These are phyloP conservation scores for Isaurus tuberculatus DNA, from an alignment of 92 coral and sea anemone species.

Conservation along the genomic window DNA sequence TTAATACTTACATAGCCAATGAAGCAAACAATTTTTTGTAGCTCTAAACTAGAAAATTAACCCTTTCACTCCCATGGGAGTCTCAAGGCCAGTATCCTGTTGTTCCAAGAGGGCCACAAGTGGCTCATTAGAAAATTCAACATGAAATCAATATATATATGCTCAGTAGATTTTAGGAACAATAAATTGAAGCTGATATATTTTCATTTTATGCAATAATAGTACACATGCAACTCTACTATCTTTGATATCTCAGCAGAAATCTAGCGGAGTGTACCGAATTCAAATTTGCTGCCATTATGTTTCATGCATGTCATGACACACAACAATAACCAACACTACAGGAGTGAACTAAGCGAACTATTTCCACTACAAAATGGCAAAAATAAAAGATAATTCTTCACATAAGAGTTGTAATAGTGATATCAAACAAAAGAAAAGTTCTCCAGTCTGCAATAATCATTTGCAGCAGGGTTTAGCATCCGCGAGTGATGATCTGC, in stretches of 20 bases:
- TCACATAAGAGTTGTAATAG: neutral
- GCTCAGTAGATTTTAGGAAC: slow-evolving; percentile 13
- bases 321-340: slow-evolving; percentile 2
- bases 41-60: neutral
- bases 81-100: slow-evolving; percentile 5
- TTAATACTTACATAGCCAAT: neutral
- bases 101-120: slow-evolving; percentile 8
- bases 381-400: neutral
- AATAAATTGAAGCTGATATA: neutral
- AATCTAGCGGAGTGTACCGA: neutral
- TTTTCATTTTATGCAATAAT: neutral
- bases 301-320: neutral
- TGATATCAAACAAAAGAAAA: neutral
- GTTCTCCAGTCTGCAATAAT: neutral
- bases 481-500: slow-evolving; percentile 42
- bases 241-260: slow-evolving; percentile 5
- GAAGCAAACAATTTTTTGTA: neutral
- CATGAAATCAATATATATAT: neutral
- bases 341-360: neutral
- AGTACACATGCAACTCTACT: neutral
- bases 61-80: slow-evolving; percentile 11
- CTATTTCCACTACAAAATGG: neutral
- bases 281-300: slow-evolving; percentile 58
- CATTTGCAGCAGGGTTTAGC: neutral
- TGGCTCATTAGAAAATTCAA: slow-evolving; percentile 16